These are phyloP conservation scores for Polypterus senegalus DNA, from an alignment of 2,113 vertebrate species.

Conservation along the genomic window DNA sequence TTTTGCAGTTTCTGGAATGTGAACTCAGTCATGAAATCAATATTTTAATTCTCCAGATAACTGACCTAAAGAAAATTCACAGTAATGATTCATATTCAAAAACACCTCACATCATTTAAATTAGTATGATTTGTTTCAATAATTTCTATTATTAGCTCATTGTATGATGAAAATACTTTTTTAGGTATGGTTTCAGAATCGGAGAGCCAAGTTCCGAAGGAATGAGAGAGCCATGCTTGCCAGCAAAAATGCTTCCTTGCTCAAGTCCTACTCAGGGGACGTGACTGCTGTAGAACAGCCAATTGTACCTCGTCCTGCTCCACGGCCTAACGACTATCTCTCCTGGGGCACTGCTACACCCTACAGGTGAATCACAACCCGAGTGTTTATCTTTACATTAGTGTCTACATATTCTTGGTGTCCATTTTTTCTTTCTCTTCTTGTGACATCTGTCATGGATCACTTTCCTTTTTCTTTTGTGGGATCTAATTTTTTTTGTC, in stretches of 20 bases:
- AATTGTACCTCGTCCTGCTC: conserved; percentile 86
- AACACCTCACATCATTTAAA: too few species aligned
- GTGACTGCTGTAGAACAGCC: conserved; percentile 92
- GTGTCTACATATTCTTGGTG: conserved; percentile 25
- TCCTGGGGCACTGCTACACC: conserved; percentile 89
- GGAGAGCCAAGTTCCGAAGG: conserved; percentile 89
- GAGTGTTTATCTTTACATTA: conserved; percentile 31
- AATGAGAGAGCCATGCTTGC: conserved; percentile 95
- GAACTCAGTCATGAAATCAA: too few species aligned
- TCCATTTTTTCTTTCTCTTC: not conserved
- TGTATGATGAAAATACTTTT: not conserved
- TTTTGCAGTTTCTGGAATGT: too few species aligned
- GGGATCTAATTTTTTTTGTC: too few species aligned
- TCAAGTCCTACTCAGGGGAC: conserved; percentile 91
- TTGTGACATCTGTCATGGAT: not conserved
- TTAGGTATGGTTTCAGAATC: conserved; percentile 97
- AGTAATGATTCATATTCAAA: too few species aligned
- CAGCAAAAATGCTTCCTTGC: conserved; percentile 90
- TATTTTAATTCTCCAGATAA: too few species aligned
- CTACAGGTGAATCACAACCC: conserved; percentile 68
- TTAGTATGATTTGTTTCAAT: too few species aligned
- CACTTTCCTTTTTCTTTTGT: too few species aligned
- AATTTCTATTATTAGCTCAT: too few species aligned
- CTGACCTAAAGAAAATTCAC: too few species aligned
- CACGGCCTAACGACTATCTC: conserved; percentile 85